Conservation (phyloP, 2,113 vertebrate genomes). For the Prionailurus bengalensis region DNA sequence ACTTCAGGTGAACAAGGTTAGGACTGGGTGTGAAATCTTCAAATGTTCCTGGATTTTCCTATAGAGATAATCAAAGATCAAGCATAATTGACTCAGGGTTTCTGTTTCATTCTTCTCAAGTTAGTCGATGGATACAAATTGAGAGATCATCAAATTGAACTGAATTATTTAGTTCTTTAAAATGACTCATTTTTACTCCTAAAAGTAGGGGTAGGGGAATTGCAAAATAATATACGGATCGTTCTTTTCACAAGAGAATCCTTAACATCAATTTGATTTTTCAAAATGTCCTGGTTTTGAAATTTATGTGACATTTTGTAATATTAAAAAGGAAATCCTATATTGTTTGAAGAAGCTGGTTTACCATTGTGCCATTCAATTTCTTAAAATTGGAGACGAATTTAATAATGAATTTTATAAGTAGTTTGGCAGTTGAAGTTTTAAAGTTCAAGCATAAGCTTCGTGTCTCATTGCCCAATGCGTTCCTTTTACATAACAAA, state of each 20-base stretch:
- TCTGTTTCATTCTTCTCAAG: neutral
- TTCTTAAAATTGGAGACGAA: neutral
- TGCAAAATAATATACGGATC: neutral
- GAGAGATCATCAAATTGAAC: neutral
- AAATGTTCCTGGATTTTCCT: neutral
- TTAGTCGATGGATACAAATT: neutral
- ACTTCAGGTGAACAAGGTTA: neutral
- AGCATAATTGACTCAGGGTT: neutral
- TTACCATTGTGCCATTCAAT: neutral
- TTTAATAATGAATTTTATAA: neutral
- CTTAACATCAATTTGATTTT: neutral
- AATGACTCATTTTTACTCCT: neutral
- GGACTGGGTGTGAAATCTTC: neutral
- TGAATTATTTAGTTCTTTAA: neutral
- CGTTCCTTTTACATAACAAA: neutral
- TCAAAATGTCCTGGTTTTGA: constrained; percentile 34
- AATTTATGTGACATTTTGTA: constrained; percentile 22
- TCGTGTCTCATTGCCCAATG: neutral
- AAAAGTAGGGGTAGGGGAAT: neutral
- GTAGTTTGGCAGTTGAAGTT: neutral
- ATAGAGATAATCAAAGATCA: neutral
- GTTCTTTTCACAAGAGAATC: neutral
- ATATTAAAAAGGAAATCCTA: neutral
- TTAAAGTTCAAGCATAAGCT: neutral
- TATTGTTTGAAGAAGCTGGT: constrained; percentile 23